Evolutionary conservation across 2,797 vertebrate genomes (phyloP), one percentile per base, ranked within the genome.

Genomic region (Gymnothorax reevesii): DNA sequence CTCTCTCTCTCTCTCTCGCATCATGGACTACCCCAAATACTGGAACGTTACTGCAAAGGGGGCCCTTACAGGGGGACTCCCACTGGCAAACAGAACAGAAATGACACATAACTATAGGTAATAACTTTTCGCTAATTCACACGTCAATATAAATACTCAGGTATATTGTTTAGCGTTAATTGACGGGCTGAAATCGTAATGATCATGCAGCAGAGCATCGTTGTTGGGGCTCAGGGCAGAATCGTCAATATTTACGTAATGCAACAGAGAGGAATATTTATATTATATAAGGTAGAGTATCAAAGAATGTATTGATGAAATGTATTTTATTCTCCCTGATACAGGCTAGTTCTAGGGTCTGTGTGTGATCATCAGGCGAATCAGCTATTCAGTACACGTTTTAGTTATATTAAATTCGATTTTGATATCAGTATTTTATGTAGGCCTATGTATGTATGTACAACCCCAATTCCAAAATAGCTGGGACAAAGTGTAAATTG

Each of bases 1-100:
- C 27, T 87, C 90, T 90, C 93, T 73, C 86, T 91, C 57, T 13
- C 57, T 59, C 57, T 15, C 57, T 59, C 57, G 1, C 57, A 7
- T 71, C 82, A 88, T 89, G 88, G 92, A 92, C 92, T 94, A 95
- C 94, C 94, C 94, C 93, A 95, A 95, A 94, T 95, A 95, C 95
- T 94, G 94, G 94, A 94, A 92, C 87, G 62, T 93, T 91, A 88
- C 93, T 94, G 95, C 94, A 91, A 93, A 92, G 88, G 95, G 95
- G 95, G 93, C 93, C 94, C 66, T 85, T 5, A 91, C 90, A 93
- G 94, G 95, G 93, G 95, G 92, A 95, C 95, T 95, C 93, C 93
- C 90, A 95, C 94, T 83, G 75, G 88, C 94, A 91, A 25, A 25
- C 90, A 77, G 66, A 10, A 86, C 89, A 88, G 93, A 93, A 94